phyloP scores from a whole-genome alignment of 2,797 vertebrate genomes.

The Hemitrygon akajei region DNA sequence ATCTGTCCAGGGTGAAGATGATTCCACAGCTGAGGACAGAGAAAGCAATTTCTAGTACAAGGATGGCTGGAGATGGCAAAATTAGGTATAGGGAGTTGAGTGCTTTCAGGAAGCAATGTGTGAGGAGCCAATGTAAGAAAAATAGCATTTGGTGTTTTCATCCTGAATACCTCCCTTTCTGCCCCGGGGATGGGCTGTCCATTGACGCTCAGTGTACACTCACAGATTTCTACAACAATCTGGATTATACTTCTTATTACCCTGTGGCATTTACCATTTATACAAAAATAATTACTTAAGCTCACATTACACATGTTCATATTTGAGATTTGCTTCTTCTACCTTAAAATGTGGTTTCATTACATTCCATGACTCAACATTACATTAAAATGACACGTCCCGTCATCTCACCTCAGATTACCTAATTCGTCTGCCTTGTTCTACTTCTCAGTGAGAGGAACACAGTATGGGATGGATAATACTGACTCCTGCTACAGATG shows the following conservation, averaged over 20 bases:
- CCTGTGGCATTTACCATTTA: not conserved
- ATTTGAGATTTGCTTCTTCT: not conserved
- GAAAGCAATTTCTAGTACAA: not conserved
- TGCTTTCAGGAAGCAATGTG: not conserved
- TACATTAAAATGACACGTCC: not conserved
- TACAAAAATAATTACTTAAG: not conserved
- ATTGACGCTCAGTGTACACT: not conserved
- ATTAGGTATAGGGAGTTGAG: not conserved
- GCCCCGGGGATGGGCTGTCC: not conserved
- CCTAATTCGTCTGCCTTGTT: not conserved
- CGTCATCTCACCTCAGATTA: not conserved
- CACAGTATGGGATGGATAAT: not conserved
- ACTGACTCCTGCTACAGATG: constrained; percentile 18
- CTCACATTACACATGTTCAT: not conserved
- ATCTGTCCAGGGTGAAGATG: not conserved
- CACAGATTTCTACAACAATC: not conserved
- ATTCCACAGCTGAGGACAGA: not conserved
- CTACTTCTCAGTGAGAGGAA: not conserved
- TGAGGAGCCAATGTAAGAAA: not conserved
- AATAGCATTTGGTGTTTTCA: not conserved
- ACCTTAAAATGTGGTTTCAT: not conserved
- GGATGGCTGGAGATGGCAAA: not conserved
- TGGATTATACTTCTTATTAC: not conserved
- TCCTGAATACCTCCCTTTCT: not conserved
- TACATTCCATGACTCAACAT: not conserved